Base-by-base conservation (phyloP, 2,797 vertebrate species). In the Muraenolepis orangiensis region DNA sequence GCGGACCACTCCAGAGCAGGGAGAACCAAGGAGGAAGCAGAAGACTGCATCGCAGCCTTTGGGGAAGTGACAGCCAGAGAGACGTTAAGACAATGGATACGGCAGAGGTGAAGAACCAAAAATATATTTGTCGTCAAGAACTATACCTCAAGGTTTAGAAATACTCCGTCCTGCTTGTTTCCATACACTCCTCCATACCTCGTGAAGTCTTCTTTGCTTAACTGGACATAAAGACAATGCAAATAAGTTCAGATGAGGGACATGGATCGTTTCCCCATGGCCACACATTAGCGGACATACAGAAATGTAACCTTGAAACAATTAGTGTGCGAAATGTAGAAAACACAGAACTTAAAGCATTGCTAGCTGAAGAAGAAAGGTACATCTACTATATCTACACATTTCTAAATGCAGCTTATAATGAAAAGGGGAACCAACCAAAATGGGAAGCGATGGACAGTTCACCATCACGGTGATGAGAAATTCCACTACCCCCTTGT, bases 131-230 rank as follows among this genome's bases (percentile, higher is more conserved):
- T 13, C 34, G 14, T 34, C 16, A 70, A 70, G n/a, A 70, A 86
- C n/a, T 88, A 86, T 80, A 95, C 96, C 95, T 96, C 90, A 18
- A 96, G 78, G 75, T 96, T 95, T 38, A 87, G 86, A 83, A 96
- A 96, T 75, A 88, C 94, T 18, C 93, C 92, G 29, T 96, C 95
- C 61, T 95, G 91, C 75, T 95, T 94, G 90, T 96, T 95, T 72
- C 96, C 96, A 87, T 94, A 97, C 29, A 94, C 95, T 0, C 95
- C 96, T 0, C 95, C 96, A 1, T 94, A 95, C 0, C 92, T 85
- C 0, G 96, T 97, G 86, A 98, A 96, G 89, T 98, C 96, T 67
- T 98, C 96, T 73, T 95, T 84, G 82, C 96, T 96, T 70, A 97
- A 86, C 96, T 98, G 40, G 69, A 1, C 80, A 18, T 71, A 82